phyloP scores from a whole-genome alignment of 2,888 invertebrate species.

The Pandemis cinnamomeana region DNA sequence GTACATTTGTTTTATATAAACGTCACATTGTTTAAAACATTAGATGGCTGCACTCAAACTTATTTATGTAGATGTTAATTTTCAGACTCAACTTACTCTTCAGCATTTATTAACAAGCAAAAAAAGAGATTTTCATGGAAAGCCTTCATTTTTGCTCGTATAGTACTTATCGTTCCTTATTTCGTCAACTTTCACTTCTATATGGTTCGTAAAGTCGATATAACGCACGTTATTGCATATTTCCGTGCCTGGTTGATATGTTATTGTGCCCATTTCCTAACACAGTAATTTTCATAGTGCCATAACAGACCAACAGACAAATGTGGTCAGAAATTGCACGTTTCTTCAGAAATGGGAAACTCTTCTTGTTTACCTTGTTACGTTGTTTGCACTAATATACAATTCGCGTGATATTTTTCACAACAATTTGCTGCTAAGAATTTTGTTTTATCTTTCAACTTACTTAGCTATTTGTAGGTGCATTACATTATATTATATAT shows the following conservation, averaged over 20 bases:
- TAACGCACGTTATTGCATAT: background rate
- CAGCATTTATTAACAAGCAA: background rate
- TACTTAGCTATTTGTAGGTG: too few relatives aligned
- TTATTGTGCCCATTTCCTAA: background rate
- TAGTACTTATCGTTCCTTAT: background rate
- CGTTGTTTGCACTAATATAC: background rate
- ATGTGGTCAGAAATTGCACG: background rate
- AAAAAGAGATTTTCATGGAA: background rate
- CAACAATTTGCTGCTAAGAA: background rate
- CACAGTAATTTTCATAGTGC: conserved; percentile 3
- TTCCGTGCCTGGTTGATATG: conserved; percentile 5
- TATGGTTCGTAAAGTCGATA: background rate
- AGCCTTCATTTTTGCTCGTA: background rate
- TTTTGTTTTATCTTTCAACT: background rate
- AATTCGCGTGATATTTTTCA: background rate
- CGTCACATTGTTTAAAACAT: conserved; percentile 12
- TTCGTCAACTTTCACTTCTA: background rate
- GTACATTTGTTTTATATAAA: conserved; percentile 37
- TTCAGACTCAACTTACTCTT: background rate
- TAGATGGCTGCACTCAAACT: background rate
- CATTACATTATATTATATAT: too few relatives aligned
- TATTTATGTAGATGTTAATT: background rate
- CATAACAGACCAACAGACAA: background rate
- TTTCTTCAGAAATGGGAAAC: background rate
- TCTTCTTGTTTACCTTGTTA: background rate